Base-by-base conservation (phyloP, 2,888 invertebrate species). In the Orthonevra nobilis region DNA sequence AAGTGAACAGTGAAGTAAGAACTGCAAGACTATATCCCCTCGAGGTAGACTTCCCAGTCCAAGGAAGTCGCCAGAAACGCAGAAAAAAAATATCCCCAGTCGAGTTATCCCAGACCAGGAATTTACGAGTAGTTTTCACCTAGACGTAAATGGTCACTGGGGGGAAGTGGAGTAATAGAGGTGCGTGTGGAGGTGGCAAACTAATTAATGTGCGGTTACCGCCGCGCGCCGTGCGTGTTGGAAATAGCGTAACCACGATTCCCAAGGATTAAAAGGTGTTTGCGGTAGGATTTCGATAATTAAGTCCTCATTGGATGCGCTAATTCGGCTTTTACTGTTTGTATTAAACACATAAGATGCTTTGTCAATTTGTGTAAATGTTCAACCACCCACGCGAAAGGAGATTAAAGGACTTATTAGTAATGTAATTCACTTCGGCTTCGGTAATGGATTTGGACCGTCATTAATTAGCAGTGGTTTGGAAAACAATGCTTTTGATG, bases 161-260 rank as follows among this genome's bases (percentile, higher is more conserved):
- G 61, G 61, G 38, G 19, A 28, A 15, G 6, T 20, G 36, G 17
- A 34, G 19, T n/a, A n/a, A n/a, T n/a, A n/a, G n/a, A n/a, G n/a
- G n/a, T n/a, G n/a, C n/a, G n/a, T n/a, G n/a, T n/a, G 15, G 5
- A 28, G 32, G 32, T 17, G 52, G 40, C 42, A 52, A 42, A 64
- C 52, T 64, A 64, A 64, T 64, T 64, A 42, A 32, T 60, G 34
- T 60, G 69, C 60, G 69, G 69, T 52, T n/a, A n/a, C n/a, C n/a
- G n/a, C n/a, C n/a, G n/a, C n/a, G n/a, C 34, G 20, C 38, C 14
- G 50, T 10, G 44, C 32, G 34, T 3, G 30, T 10, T 6, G 12
- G 7, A 9, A 54, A 44, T 42, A 34, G 28, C 32, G 34, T 28
- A 28, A 44, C 34, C 6, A 42, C n/a, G 58, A 69, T 60, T 50